Base-by-base conservation (phyloP, 2,888 invertebrate species). In the Sclerodermus sp. region DNA sequence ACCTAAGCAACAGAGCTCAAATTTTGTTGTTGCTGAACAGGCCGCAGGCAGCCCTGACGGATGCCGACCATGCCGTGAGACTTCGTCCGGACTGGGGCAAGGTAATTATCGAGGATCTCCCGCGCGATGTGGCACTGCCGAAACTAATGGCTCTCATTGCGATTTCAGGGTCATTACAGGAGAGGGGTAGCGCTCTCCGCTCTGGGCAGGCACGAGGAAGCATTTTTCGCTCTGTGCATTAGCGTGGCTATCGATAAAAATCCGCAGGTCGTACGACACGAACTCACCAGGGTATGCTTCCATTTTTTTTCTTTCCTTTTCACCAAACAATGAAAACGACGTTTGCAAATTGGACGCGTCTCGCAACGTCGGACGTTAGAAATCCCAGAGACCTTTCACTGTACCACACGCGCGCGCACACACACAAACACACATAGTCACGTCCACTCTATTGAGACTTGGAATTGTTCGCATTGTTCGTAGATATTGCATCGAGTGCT, bases 41-140 rank as follows among this genome's bases (percentile, higher is more conserved):
- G 66, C 83, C 81, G 64, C 82, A 83, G 67, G 85, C 85, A 62
- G 86, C 88, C 17, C 77, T 88, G 52, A 80, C 81, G 47, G 87
- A 88, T 74, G 86, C 88, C 54, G 86, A 87, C 64, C 80, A 80
- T 58, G 85, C 86, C 18, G 79, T 87, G 44, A 81, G 81, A 61
- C 73, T 83, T 48, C 81, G 85, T 58, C 87, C 87, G 42, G 82
- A 84, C 59, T 89, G 88, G 83, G 82, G 86, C 55, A 87, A 87
- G 82, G 88, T 87, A 74, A 78, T 74, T 50, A 14, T 39, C 16
- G 30, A 34, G 5, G 36, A 3, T 6, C 10, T n/a, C 15, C 23
- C 23, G 8, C 23, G 3, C 23, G 23, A 23, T 23, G 23, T 34
- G 2, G 14, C 9, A 39, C 16, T n/a, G 9, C 15, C n/a, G n/a